Conservation (phyloP, 35 echinoderm and acorn worm genomes). For the Ptychodera flava region DNA sequence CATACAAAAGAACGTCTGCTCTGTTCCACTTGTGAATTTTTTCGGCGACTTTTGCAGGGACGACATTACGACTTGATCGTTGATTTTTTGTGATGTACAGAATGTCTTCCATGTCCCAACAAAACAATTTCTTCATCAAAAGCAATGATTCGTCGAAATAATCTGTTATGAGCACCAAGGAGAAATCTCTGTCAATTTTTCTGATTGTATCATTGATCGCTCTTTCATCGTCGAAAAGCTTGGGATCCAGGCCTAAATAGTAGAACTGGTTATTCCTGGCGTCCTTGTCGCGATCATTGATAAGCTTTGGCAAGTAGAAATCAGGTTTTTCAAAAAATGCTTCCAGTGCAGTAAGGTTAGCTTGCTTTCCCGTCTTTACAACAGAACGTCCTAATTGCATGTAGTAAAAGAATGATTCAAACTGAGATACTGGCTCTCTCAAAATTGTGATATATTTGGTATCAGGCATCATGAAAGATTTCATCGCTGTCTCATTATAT, state of each 20-base stretch:
- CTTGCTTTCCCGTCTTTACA: background rate
- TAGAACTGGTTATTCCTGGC: background rate
- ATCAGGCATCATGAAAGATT: constrained; percentile 48
- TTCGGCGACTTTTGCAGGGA: background rate
- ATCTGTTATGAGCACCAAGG: constrained; percentile 26
- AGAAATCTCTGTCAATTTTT: constrained; percentile 10
- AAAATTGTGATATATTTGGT: constrained; percentile 80
- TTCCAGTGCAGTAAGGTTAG: background rate
- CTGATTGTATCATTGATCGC: background rate
- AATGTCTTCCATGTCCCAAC: constrained; percentile 30
- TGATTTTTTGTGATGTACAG: background rate
- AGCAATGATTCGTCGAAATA: constrained; percentile 41
- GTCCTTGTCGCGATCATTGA: background rate
- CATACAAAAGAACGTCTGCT: constrained; percentile 45
- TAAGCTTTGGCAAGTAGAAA: background rate
- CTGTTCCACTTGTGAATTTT: constrained; percentile 9
- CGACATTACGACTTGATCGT: background rate
- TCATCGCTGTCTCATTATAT: constrained; percentile 44
- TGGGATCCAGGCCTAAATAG: background rate
- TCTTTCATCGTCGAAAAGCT: background rate
- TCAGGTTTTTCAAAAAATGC: background rate
- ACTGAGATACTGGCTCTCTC: constrained; percentile 70
- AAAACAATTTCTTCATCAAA: constrained; percentile 32
- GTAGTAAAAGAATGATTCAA: constrained; percentile 46
- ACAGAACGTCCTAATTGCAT: background rate